Base-by-base conservation (phyloP, 2,113 vertebrate species). In the Lucifuga dentata region DNA sequence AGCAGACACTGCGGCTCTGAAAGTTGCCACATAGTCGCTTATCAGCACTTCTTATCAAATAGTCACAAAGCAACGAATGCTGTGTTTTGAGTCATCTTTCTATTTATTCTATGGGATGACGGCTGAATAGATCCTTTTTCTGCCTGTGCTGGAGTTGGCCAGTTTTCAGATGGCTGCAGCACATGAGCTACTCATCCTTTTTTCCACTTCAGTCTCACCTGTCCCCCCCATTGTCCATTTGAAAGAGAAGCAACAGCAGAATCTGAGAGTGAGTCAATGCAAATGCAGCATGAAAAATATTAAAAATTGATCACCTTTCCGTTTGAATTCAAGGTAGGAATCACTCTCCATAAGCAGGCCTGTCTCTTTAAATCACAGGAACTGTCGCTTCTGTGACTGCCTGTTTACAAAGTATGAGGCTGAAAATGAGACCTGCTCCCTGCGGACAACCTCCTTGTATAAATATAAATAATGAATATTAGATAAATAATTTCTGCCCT, bases 381-480 rank as follows among this genome's bases (percentile, higher is more conserved):
- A 73, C 89, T 92, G 92, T 92, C 91, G 83, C 84, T 92, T 89
- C 75, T 88, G 51, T 69, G 83, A 85, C 89, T 89, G 90, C 86
- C 90, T 93, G 91, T 93, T 94, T 93, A 93, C 92, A 90, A 93
- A 93, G 90, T 92, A 92, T 86, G 88, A 89, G 84, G 52, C 89
- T 93, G 92, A 92, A 93, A 94, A 94, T 93, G 92, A 94, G 92
- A 93, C 91, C 89, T 92, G 91, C 90, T 94, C 92, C 92, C 93
- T 78, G 68, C 62, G 90, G 92, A 89, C 87, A 65, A 74, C 83
- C 86, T 89, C 86, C 89, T 91, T 94, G 92, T 94, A 91, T 93
- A 90, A 93, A 92, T 91, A 90, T 93, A 92, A 94, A 93, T 93
- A 93, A 93, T 93, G 90, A 88, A 92, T 91, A 92, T 91, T 90